These are phyloP conservation scores for Falco berigora DNA, from an alignment of 2,797 vertebrate species.

Conservation along the genomic window DNA sequence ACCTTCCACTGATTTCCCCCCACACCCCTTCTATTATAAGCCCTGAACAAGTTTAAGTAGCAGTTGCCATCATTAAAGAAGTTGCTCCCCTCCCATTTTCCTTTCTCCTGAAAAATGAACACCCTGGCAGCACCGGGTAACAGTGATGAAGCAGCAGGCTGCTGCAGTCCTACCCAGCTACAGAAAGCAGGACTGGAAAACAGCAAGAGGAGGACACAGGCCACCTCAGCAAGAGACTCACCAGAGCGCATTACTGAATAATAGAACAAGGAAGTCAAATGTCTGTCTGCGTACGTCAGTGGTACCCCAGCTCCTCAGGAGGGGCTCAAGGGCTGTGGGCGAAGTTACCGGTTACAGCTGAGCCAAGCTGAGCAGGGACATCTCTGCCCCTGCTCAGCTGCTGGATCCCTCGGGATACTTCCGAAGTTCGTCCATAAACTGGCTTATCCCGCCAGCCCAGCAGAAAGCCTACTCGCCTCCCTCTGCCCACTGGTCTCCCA, in stretches of 20 bases:
- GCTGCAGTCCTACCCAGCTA: fast-evolving
- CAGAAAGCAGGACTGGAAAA: background rate
- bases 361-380: background rate
- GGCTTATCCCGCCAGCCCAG: background rate
- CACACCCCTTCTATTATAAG: background rate
- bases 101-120: background rate
- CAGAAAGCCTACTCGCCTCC: background rate
- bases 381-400: background rate
- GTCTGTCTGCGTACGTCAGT: fast-evolving
- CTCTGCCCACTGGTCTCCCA: fast-evolving
- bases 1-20: background rate
- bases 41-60: background rate
- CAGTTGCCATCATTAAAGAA: background rate
- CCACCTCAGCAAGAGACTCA: background rate
- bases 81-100: background rate
- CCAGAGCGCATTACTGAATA: background rate
- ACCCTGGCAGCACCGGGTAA: background rate
- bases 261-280: fast-evolving
- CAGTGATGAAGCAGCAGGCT: background rate
- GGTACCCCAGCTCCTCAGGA: background rate
- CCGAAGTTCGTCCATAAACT: background rate
- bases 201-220: background rate
- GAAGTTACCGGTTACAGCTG: background rate
- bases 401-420: fast-evolving
- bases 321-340: fast-evolving